These are phyloP conservation scores for Melieria picta DNA, from an alignment of 2,888 invertebrate genomes.

Conservation along the genomic window DNA sequence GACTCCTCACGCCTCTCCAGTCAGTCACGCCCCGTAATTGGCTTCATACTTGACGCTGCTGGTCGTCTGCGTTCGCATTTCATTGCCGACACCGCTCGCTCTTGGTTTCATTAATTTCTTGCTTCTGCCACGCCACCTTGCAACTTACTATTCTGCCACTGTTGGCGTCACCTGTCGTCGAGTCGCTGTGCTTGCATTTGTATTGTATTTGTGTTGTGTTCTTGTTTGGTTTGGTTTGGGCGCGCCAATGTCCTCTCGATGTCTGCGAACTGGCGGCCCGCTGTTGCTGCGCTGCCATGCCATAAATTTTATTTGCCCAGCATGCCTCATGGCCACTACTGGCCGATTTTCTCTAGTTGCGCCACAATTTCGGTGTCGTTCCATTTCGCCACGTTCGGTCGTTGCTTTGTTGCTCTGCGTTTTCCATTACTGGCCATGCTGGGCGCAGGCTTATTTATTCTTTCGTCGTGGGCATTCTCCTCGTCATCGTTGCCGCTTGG, in stretches of 20 bases:
- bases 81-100: neutral
- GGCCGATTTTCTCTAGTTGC: neutral
- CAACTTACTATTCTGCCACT: neutral
- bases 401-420: too few relatives aligned
- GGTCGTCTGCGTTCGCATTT: neutral
- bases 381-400: too few relatives aligned
- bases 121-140: neutral
- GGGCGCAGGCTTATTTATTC: neutral
- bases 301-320: slow-evolving; percentile 12
- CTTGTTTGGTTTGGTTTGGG: neutral
- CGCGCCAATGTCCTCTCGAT: neutral
- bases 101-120: slow-evolving; percentile 3
- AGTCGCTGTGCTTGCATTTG: neutral
- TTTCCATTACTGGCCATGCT: too few relatives aligned
- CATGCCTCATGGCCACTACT: slow-evolving; percentile 4
- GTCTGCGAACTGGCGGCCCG: too few relatives aligned
- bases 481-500: neutral
- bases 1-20: too few relatives aligned
- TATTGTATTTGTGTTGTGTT: neutral
- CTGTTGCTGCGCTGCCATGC: neutral
- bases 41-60: neutral
- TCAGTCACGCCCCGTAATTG: neutral
- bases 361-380: too few relatives aligned
- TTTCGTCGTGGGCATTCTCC: neutral
- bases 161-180: neutral